A percentile compares a stretch with the other conserved stretches of the same genome.
Conservation (phyloP, 2,888 invertebrate species). For the Stenotaenia linearis region DNA sequence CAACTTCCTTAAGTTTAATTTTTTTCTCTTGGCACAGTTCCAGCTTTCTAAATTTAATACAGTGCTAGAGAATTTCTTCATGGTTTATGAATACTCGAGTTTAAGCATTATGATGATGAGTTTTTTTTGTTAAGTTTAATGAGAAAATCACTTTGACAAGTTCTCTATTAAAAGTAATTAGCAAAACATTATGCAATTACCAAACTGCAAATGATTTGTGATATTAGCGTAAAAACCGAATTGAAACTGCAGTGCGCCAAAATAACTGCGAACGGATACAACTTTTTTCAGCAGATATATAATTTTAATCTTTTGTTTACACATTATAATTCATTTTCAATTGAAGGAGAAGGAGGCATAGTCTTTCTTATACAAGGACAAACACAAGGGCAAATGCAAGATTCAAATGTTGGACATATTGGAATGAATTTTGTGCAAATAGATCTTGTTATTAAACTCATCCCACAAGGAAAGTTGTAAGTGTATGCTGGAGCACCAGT, state of each 20-base stretch:
- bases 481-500: neutral
- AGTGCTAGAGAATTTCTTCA: neutral
- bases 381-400: neutral
- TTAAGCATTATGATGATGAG: neutral
- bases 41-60: slow-evolving; percentile 2
- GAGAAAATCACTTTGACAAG: neutral
- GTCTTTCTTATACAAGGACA: no score
- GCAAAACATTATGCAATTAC: no score
- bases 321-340: no score
- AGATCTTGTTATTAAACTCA: neutral
- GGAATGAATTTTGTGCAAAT: neutral
- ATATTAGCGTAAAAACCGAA: no score
- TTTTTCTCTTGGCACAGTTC: neutral
- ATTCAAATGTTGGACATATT: neutral
- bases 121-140: neutral
- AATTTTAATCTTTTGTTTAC: no score
- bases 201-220: no score
- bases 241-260: no score
- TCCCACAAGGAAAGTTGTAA: neutral
- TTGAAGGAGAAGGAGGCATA: no score
- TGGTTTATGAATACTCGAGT: neutral
- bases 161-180: neutral
- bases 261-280: no score
- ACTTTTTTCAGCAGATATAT: no score
- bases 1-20: neutral